Evolutionary conservation across 2,888 invertebrate genomes (phyloP).

Genomic region (Drosophila buzzatii): DNA sequence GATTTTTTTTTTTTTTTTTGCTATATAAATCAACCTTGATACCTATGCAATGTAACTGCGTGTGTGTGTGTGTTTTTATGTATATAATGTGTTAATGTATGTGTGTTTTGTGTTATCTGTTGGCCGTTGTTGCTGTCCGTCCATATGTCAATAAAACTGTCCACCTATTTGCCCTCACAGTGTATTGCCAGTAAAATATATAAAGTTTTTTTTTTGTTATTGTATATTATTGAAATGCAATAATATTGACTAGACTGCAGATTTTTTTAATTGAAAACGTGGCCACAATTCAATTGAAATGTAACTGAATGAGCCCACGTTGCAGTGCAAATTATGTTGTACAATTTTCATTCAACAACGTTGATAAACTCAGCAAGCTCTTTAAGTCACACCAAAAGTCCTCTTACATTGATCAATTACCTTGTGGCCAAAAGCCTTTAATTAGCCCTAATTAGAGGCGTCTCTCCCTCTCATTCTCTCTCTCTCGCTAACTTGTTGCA

Average conservation of each 20-base stretch:
- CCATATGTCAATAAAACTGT: slow-evolving; percentile 44
- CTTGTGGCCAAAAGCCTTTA: slow-evolving; percentile 19
- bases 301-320: neutral
- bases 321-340: neutral
- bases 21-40: slow-evolving; percentile 49
- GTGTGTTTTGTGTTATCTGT: slow-evolving; percentile 42
- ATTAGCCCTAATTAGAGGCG: slow-evolving; percentile 56
- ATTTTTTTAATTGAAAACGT: slow-evolving; percentile 21
- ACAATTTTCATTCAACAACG: neutral
- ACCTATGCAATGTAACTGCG: slow-evolving; percentile 6
- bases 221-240: slow-evolving; percentile 7
- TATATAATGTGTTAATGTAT: slow-evolving; percentile 24
- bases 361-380: too few species aligned
- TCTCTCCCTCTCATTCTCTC: slow-evolving; percentile 12
- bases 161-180: slow-evolving; percentile 25
- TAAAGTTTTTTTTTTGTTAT: neutral
- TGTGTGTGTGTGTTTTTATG: slow-evolving; percentile 19
- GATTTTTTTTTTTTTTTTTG: slow-evolving; percentile 6
- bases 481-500: slow-evolving; percentile 65
- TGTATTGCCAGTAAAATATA: slow-evolving; percentile 1
- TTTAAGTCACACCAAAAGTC: neutral
- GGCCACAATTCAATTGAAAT: slow-evolving; percentile 6
- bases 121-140: slow-evolving; percentile 43
- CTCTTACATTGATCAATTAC: slow-evolving; percentile 4
- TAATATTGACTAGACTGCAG: slow-evolving; percentile 5